These are phyloP conservation scores for Choreutis nemorana DNA, from an alignment of 2,888 invertebrate genomes.

Conservation along the genomic window DNA sequence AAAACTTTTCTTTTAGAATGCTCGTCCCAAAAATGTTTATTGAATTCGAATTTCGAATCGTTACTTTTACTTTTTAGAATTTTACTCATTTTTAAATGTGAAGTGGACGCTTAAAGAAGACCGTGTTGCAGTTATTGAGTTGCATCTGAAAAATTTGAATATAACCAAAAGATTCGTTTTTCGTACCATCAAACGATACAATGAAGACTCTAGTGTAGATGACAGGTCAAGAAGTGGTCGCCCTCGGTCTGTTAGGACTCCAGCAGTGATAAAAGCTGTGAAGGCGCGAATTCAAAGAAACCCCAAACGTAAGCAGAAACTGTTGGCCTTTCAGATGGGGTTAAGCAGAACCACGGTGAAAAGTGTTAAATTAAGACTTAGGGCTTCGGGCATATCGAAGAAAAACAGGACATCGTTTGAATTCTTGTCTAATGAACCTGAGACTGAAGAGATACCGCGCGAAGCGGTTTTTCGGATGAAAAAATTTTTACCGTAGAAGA, in stretches of 20 bases:
- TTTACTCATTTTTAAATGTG: no score
- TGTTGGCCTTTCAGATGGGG: conserved; percentile 5
- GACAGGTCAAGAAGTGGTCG: conserved; percentile 3
- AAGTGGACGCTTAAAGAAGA: no score
- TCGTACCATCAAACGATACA: conserved; percentile 1
- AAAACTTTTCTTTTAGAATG: background rate
- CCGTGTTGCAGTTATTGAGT: no score
- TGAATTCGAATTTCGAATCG: no score
- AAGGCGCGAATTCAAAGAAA: conserved; percentile 5
- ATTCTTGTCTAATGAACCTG: conserved; percentile 2
- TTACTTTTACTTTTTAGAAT: no score
- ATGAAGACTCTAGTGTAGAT: conserved; percentile 1
- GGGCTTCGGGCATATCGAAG: no score
- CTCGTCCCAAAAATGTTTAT: no score
- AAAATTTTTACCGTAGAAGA: no score
- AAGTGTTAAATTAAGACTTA: conserved; percentile 6
- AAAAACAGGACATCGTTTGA: no score
- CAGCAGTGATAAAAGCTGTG: conserved; percentile 3
- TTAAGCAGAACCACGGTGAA: conserved; percentile 4
- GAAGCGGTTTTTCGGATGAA: no score
- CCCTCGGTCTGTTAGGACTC: conserved; percentile 4
- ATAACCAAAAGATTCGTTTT: conserved; percentile 1
- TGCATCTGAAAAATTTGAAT: conserved; percentile 2
- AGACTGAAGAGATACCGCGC: conserved; percentile 4
- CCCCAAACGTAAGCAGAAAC: conserved; percentile 5